Evolutionary conservation across 2,888 invertebrate species (phyloP), one percentile per base, ranked within the genome.

Genomic region (Eudasyphora cyanicolor): DNA sequence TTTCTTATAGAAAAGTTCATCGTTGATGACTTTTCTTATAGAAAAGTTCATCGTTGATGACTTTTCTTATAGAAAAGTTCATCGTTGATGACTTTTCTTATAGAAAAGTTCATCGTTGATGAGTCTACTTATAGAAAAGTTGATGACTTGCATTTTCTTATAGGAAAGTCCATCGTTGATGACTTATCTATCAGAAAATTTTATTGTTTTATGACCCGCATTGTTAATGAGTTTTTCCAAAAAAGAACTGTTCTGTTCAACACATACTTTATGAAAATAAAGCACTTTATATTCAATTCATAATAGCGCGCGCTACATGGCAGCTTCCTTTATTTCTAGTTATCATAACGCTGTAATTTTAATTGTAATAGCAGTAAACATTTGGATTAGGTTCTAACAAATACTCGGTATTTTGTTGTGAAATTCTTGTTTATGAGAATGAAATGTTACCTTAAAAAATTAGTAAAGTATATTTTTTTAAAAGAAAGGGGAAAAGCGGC

Each of bases 391-490:
- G 29, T 74, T 38, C 35, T 27, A 81, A 78, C 80, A 81, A 81
- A 84, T 81, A 76, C 73, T 84, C 62, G 51, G 76, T 81, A 76
- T 84, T 78, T 81, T 71, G 73, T 69, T 76, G 10, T 19, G 57
- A 73, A 78, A 45, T 76, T 42, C 27, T 77, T 42, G 24, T n/a
- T 42, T 42, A 14, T 49, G 38, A 21, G 38, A 38, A 35, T 35
- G 27, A 70, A 51, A 70, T 57, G 19, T 71, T 38, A 14, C 27
- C 80, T 77, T 67, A 67, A 24, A 71, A 74, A 42, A 75, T 62
- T 32, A 64, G 14, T n/a, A 62, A 38, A 67, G 38, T 75, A 70
- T 67, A 74, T 45, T 10, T 76, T 73, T n/a, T 45, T 45, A 19
- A 76, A 74, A 73, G 32, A 71, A n/a, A 38, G 24, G 42, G 67